Base-by-base conservation (phyloP, 2,797 vertebrate genomes). In the Lithobates pipiens region DNA sequence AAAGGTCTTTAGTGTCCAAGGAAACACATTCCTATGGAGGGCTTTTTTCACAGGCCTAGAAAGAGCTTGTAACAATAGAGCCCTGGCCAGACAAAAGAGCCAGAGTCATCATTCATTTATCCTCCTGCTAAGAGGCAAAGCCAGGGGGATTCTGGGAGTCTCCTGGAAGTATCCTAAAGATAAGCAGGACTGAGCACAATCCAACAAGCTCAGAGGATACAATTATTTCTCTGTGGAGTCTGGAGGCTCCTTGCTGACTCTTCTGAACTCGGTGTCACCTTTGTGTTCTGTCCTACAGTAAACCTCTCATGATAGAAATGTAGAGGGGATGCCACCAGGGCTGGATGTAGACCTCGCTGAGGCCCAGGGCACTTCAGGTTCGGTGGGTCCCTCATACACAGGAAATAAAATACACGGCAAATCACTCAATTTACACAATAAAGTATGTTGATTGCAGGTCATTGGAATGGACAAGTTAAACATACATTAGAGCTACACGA, bases 11-110 rank as follows among this genome's bases (percentile, higher is more conserved):
- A 88, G 80, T 36, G 54, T 32, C 68, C 75, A 89, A 46, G 82
- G 85, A 78, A 85, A 86, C 69, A 82, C 71, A 65, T 69, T 88
- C 44, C 77, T 61, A 73, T 83, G 81, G 91, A 42, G 1, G 71
- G 88, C 76, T 88, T 82, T 85, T 83, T 18, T 5, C 77, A 85
- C 86, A 74, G 54, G 79, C 82, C 77, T 70, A 74, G 46, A 34
- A 44, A 82, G 80, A 6, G 42, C 61, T 84, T 16, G 0, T 65
- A 42, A 79, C 80, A 46, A 46, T 89, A 84, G 67, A 50, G 29
- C 1, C 50, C 80, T 57, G 54, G 11, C 36, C 32, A 80, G 46
- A 76, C 81, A 83, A 87, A 65, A 18, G 77, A 54, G 25, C 61
- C 68, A 1, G 27, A 32, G 39, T 36, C 68, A 80, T 69, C 76